A percentile compares a stretch with the other conserved stretches of the same genome.
phyloP scores from a whole-genome alignment of 2,113 vertebrate species.

The Osmerus mordax region DNA sequence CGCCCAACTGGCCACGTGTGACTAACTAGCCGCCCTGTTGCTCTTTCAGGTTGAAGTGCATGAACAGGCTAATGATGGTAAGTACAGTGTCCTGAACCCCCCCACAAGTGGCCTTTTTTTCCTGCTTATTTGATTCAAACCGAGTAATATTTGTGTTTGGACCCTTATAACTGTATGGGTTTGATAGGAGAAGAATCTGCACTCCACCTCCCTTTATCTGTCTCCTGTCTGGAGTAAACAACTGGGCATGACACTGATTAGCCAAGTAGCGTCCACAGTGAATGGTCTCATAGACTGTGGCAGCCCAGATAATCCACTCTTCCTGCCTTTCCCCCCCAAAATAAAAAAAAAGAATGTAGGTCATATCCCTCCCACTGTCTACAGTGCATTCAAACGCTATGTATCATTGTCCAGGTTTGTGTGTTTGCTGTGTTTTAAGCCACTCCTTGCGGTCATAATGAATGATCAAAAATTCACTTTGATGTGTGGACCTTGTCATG shows the following conservation, averaged over 20 bases:
- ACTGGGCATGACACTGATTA: constrained; percentile 56
- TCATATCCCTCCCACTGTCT: constrained; percentile 10
- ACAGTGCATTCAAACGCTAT: neutral
- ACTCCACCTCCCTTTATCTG: constrained; percentile 13
- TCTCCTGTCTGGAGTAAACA: constrained; percentile 37
- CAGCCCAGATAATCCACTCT: constrained; percentile 30
- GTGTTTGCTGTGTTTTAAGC: constrained; percentile 7
- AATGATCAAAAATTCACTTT: constrained; percentile 40
- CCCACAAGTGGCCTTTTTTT: no score
- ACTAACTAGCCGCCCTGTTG: constrained; percentile 28
- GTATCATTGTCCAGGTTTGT: neutral
- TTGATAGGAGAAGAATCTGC: constrained; percentile 1
- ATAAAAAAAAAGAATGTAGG: neutral
- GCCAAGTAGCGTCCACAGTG: constrained; percentile 15
- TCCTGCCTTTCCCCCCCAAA: constrained; percentile 7
- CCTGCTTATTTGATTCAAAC: neutral
- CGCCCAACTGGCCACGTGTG: neutral
- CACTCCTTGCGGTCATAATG: constrained; percentile 20
- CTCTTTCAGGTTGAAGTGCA: constrained; percentile 61
- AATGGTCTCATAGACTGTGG: constrained; percentile 24
- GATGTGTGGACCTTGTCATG: constrained; percentile 47
- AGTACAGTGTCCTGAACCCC: constrained; percentile 37
- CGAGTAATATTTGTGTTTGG: neutral
- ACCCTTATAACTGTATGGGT: neutral
- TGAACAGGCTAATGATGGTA: constrained; percentile 65